These are phyloP conservation scores for Chlamydotis undulata DNA, from an alignment of 2,113 vertebrate species.

Conservation along the genomic window DNA sequence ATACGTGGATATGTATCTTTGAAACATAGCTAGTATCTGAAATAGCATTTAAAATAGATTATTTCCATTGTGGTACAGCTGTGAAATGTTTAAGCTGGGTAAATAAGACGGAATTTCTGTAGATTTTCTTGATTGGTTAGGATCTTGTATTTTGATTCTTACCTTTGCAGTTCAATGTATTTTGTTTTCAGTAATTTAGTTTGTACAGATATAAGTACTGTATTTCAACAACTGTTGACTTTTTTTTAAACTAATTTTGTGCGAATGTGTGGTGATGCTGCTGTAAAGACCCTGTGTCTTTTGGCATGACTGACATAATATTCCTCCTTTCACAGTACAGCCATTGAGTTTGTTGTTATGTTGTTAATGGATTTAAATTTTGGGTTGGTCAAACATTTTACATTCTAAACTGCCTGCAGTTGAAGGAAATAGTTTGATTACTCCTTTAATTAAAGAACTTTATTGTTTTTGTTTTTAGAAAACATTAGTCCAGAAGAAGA, in stretches of 20 bases:
- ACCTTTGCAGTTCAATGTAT: neutral
- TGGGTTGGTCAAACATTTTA: neutral
- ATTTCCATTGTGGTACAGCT: neutral
- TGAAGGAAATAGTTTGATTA: neutral
- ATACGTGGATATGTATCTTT: neutral
- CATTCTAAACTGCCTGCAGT: neutral
- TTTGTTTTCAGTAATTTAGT: neutral
- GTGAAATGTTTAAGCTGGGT: neutral
- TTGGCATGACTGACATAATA: neutral
- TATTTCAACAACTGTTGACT: neutral
- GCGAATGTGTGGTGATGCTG: neutral
- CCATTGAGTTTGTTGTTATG: neutral
- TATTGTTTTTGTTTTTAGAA: conserved; percentile 76
- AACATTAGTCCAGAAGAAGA: conserved; percentile 99
- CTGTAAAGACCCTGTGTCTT: neutral
- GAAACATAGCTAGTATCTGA: neutral
- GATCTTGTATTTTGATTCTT: neutral
- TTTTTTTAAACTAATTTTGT: neutral
- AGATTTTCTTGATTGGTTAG: neutral
- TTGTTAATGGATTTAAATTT: neutral
- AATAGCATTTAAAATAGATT: neutral
- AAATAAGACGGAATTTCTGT: neutral
- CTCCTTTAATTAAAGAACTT: conserved; percentile 6
- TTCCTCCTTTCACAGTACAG: neutral
- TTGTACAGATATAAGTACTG: neutral